Base-by-base conservation (phyloP, 1,140 invertebrate genomes). In the Neelides sp. region DNA sequence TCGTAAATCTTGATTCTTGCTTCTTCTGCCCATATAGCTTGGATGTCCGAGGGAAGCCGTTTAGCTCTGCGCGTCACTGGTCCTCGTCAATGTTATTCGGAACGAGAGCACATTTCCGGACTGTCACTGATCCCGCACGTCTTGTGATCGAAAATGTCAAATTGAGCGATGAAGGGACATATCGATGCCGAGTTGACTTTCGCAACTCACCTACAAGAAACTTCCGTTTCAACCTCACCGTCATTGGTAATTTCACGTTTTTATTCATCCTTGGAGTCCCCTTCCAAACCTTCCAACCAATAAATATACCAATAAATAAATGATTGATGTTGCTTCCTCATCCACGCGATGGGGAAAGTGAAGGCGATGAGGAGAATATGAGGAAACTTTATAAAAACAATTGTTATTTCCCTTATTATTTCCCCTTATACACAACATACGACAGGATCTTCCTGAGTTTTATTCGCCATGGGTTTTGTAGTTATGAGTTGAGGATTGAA, bases 171-270 rank as follows among this genome's bases (percentile, higher is more conserved):
- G 81, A 86, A 61, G 85, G 84, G 1, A 55, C 65, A 20, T 70
- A 67, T 54, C 55, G 68, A 15, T 90, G 86, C 64, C 72, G 86
- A 51, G 82, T 90, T 23, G 87, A 91, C 67, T 90, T 86, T 62
- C 73, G 81, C 35, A 79, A 87, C 63, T 83, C 83, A 1, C 85
- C 85, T 2, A 90, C 86, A 1, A 75, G 78, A 55, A 90, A 90
- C 66, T 85, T 79, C 62, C 74, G 75, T 58, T 80, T 89, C 57
- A 89, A 88, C 66, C 72, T 90, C 43, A 86, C 82, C 48, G 75
- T 91, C 63, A 77, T 90, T 59, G 85, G 87, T 90, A 69, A 77
- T 78, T 62, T 40, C 12, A 20, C 22, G 20, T 39, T 35, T 23
- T 26, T 24, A 23, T 47, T 49, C 19, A 40, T 23, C 37, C 24